Evolutionary conservation across 2,113 vertebrate genomes (phyloP).

Genomic region (Mesoclemmys tuberculata): DNA sequence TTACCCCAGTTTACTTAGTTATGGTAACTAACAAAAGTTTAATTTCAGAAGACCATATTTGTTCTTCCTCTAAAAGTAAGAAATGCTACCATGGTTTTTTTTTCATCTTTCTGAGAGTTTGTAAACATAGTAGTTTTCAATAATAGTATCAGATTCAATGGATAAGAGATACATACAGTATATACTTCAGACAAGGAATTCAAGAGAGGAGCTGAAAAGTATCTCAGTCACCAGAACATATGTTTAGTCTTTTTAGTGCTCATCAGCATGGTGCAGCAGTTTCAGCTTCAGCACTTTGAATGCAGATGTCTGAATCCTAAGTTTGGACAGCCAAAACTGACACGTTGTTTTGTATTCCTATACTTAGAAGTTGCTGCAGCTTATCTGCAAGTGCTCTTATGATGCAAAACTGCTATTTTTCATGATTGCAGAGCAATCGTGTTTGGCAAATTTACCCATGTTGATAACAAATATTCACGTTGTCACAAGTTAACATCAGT

Average conservation of each 20-base stretch:
- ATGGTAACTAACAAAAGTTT: not conserved
- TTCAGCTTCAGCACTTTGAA: not conserved
- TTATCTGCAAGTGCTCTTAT: not conserved
- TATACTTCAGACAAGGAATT: not conserved
- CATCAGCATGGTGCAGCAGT: not conserved
- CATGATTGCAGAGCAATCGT: not conserved
- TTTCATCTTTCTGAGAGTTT: not conserved
- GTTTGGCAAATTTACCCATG: not conserved
- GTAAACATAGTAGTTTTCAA: not conserved
- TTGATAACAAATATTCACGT: not conserved
- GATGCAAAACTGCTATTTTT: not conserved
- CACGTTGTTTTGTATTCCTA: not conserved
- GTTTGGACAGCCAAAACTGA: not conserved
- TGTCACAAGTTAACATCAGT: not conserved
- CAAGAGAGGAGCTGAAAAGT: not conserved
- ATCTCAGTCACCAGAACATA: not conserved
- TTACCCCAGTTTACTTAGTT: not conserved
- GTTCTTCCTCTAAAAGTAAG: not conserved
- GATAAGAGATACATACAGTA: not conserved
- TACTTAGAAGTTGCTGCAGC: not conserved
- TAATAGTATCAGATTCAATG: not conserved
- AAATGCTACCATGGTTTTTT: not conserved
- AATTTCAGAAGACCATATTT: not conserved
- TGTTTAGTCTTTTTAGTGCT: conserved; percentile 4
- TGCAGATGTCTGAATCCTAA: not conserved